These are phyloP conservation scores for Mythimna albipuncta DNA, from an alignment of 2,888 invertebrate species.

Conservation along the genomic window DNA sequence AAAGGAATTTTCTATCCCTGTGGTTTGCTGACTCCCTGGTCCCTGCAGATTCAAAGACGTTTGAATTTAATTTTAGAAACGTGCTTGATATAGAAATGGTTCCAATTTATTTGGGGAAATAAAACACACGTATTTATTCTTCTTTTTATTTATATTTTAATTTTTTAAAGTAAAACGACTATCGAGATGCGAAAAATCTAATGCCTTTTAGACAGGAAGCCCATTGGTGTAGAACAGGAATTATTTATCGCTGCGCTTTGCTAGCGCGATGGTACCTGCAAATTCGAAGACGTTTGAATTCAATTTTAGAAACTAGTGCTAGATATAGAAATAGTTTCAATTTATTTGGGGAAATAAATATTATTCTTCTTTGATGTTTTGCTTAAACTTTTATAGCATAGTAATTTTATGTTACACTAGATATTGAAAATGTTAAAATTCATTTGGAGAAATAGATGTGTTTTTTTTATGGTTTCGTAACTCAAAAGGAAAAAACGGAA, in stretches of 20 bases:
- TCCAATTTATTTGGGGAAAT: too few species aligned
- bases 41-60: conserved; percentile 34
- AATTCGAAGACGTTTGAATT: conserved; percentile 43
- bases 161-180: not conserved
- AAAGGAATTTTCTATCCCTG: conserved; percentile 67
- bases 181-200: not conserved
- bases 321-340: too few species aligned
- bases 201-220: conserved; percentile 67
- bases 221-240: conserved; percentile 70
- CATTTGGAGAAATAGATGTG: too few species aligned
- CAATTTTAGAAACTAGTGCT: conserved; percentile 7
- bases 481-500: too few species aligned
- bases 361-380: too few species aligned
- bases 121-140: too few species aligned
- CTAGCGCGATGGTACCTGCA: conserved; percentile 37
- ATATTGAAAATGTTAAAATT: conserved; percentile 5
- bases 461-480: too few species aligned
- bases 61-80: conserved; percentile 37
- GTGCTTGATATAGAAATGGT: too few species aligned
- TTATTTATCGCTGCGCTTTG: conserved; percentile 67
- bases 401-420: conserved; percentile 32
- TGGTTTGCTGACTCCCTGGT: conserved; percentile 54
- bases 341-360: too few species aligned
- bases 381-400: not conserved
- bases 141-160: too few species aligned